Conservation (phyloP, 2,113 vertebrate species). For the Periophthalmodon schlosseri region DNA sequence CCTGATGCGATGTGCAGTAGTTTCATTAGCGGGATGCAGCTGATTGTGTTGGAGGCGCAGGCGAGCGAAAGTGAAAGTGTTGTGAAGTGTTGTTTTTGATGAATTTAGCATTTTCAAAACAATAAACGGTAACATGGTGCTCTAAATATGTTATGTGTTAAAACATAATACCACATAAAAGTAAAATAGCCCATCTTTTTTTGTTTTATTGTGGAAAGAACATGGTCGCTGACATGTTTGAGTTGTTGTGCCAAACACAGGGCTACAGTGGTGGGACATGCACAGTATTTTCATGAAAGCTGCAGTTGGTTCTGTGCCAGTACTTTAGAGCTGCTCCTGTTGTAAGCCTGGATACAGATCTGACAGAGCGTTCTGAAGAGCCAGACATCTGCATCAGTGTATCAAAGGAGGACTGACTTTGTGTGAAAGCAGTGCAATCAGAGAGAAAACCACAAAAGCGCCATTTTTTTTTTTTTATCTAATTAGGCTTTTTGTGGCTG, state of each 20-base stretch:
- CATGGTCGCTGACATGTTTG: not conserved
- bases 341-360: conserved; percentile 1
- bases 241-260: not conserved
- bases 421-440: conserved; percentile 12
- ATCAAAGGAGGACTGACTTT: not conserved
- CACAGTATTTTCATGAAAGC: not conserved
- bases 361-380: not conserved
- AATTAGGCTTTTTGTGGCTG: not conserved
- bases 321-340: not conserved
- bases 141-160: too few species aligned
- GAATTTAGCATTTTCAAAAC: too few species aligned
- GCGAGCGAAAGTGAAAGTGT: too few species aligned
- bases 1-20: too few species aligned
- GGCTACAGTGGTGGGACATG: not conserved
- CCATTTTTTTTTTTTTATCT: not conserved
- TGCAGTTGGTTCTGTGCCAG: not conserved
- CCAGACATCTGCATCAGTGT: not conserved
- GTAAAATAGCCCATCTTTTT: too few species aligned
- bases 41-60: too few species aligned
- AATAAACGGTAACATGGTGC: too few species aligned
- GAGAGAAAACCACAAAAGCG: not conserved
- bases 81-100: too few species aligned
- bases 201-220: too few species aligned
- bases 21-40: too few species aligned
- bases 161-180: too few species aligned